These are phyloP conservation scores for Epinotia nisella DNA, from an alignment of 2,888 invertebrate species.

Conservation along the genomic window DNA sequence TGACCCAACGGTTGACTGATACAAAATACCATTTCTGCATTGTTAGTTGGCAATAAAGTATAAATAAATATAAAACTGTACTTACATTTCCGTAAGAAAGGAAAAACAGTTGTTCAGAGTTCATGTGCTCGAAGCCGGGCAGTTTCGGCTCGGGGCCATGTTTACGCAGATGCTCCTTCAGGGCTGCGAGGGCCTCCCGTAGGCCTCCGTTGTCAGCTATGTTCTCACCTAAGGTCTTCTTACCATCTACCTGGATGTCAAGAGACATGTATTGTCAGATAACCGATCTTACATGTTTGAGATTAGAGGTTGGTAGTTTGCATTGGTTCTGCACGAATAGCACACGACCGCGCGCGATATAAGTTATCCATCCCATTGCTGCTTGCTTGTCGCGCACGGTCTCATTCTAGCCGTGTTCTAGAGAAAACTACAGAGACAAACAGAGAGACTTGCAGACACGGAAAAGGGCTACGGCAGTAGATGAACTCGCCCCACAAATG, in stretches of 20 bases:
- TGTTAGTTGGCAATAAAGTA: no score
- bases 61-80: slow-evolving; percentile 41
- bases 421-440: no score
- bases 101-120: slow-evolving; percentile 91
- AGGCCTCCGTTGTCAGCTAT: slow-evolving; percentile 94
- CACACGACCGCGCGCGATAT: neutral
- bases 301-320: neutral
- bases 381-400: no score
- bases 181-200: slow-evolving; percentile 89
- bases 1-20: no score
- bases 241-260: slow-evolving; percentile 88
- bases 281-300: neutral
- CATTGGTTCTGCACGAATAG: neutral
- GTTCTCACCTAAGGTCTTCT: slow-evolving; percentile 91
- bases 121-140: slow-evolving; percentile 89
- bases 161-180: slow-evolving; percentile 83
- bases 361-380: no score
- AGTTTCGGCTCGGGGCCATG: slow-evolving; percentile 86
- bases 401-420: no score
- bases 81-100: slow-evolving; percentile 92
- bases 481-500: no score
- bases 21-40: no score
- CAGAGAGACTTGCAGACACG: no score
- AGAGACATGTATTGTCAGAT: neutral
- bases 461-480: no score